Percentiles rank a stretch among this genome's conserved stretches.
phyloP scores from a whole-genome alignment of 2,113 vertebrate species.

The Semicossyphus pulcher region DNA sequence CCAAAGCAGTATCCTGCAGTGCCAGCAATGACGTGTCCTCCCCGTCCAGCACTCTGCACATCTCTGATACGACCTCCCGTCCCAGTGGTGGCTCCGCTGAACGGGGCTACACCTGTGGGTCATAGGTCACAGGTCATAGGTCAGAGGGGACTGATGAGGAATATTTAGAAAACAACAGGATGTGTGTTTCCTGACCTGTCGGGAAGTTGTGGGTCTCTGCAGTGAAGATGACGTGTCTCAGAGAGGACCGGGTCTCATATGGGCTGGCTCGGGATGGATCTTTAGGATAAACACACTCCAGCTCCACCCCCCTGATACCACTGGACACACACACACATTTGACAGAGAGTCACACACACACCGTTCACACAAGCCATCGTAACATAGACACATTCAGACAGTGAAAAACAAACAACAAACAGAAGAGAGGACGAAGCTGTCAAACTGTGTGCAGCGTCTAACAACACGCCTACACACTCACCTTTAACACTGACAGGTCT shows the following conservation, averaged over 20 bases:
- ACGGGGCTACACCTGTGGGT: slow-evolving; percentile 88
- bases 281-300: slow-evolving; percentile 83
- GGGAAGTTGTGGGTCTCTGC: slow-evolving; percentile 97
- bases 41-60: slow-evolving; percentile 89
- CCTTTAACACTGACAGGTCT: too few relatives aligned
- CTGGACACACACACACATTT: slow-evolving; percentile 70
- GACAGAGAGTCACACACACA: slow-evolving; percentile 4
- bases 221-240: slow-evolving; percentile 91
- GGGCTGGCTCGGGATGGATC: slow-evolving; percentile 83
- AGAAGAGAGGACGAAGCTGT: too few relatives aligned
- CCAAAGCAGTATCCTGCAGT: slow-evolving; percentile 95
- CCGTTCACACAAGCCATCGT: too few relatives aligned
- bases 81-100: slow-evolving; percentile 92
- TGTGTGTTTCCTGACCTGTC: slow-evolving; percentile 82
- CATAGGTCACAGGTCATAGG: neutral
- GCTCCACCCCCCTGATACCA: slow-evolving; percentile 86
- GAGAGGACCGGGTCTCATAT: slow-evolving; percentile 77
- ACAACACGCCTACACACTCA: too few relatives aligned
- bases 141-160: neutral
- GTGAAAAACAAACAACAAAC: too few relatives aligned
- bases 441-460: too few relatives aligned
- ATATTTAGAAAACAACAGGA: neutral
- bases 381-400: slow-evolving; percentile 31
- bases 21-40: slow-evolving; percentile 92
- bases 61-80: slow-evolving; percentile 93